These are phyloP conservation scores for Amphiprion ocellaris DNA, from an alignment of 2,113 vertebrate species.

Conservation along the genomic window DNA sequence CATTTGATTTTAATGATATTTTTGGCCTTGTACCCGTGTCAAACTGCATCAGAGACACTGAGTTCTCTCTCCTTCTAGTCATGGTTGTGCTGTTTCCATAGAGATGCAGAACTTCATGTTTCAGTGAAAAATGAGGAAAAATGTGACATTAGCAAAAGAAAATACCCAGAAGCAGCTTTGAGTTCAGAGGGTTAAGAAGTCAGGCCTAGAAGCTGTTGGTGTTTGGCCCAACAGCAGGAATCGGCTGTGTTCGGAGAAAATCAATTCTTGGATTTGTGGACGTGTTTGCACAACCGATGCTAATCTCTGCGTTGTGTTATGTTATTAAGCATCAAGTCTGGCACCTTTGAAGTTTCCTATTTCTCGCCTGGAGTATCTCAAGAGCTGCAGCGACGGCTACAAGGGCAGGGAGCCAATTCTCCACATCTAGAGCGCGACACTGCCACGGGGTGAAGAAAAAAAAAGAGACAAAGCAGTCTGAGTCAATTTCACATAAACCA, in stretches of 20 bases:
- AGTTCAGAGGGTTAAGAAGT: no score
- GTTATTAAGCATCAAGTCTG: constrained; percentile 16
- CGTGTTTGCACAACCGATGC: constrained; percentile 49
- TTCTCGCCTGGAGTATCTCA: constrained; percentile 6
- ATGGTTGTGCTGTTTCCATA: no score
- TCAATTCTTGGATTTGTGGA: constrained; percentile 13
- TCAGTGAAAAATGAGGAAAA: no score
- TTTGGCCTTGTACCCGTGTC: no score
- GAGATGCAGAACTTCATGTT: no score
- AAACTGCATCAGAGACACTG: no score
- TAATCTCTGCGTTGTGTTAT: constrained; percentile 27
- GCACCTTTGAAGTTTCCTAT: constrained; percentile 45
- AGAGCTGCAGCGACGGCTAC: constrained; percentile 5
- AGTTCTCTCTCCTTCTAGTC: no score
- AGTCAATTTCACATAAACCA: constrained; percentile 33
- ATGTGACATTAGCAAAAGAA: no score
- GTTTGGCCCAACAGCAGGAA: neutral
- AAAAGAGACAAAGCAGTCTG: neutral
- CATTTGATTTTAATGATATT: no score
- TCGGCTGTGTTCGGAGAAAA: neutral
- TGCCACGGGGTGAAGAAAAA: constrained; percentile 4
- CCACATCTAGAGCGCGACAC: constrained; percentile 26
- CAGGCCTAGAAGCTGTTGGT: no score
- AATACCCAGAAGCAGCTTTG: no score
- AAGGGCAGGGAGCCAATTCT: constrained; percentile 16